Base-by-base conservation (phyloP, 2,797 vertebrate species). In the Poecilia gillii region DNA sequence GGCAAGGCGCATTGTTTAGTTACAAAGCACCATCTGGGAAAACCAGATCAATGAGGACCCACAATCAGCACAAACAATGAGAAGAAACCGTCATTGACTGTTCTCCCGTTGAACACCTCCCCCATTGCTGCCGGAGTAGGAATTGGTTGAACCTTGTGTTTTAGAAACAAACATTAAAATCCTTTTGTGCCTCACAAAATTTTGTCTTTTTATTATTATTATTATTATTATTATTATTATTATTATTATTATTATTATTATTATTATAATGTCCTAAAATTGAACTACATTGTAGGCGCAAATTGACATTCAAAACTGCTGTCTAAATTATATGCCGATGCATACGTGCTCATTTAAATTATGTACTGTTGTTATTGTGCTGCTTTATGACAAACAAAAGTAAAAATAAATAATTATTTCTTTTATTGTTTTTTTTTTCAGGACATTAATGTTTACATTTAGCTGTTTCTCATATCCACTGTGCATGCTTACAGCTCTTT, bases 1-100 rank as follows among this genome's bases (percentile, higher is more conserved):
- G 36, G 36, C 36, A 25, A 68, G 36, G 20, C 9, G 9, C 36
- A 68, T 41, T 68, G 33, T 68, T 68, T 41, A 25, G 33, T 31
- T 33, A 72, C 71, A 72, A 46, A 72, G 20, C 36, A 47, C 43
- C 71, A 47, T 47, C 28, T 47, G 71, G 71, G 45, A 72, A 47
- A 72, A 20, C 43, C 45, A 5, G 71, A 72, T 72, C 71, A 47
- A 72, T 72, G 28, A 33, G 33, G 71, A 16, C 6, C n/a, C 43
- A 33, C 45, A 72, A 47, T 28, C 45, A 33, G n/a, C 45, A 31
- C 2, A 28, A 72, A 72, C 71, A 31, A 72, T 31, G 43, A 20
- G 47, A 47, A 11, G 5, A 47, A 72, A 18, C 16, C 4, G 11
- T 41, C 18, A 11, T 41, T 20, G 64, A 68, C 64, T 41, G 64